A percentile compares a stretch with the other conserved stretches of the same genome.
phyloP scores from a whole-genome alignment of 1,140 invertebrate species.

The Arctopsyche grandis region DNA sequence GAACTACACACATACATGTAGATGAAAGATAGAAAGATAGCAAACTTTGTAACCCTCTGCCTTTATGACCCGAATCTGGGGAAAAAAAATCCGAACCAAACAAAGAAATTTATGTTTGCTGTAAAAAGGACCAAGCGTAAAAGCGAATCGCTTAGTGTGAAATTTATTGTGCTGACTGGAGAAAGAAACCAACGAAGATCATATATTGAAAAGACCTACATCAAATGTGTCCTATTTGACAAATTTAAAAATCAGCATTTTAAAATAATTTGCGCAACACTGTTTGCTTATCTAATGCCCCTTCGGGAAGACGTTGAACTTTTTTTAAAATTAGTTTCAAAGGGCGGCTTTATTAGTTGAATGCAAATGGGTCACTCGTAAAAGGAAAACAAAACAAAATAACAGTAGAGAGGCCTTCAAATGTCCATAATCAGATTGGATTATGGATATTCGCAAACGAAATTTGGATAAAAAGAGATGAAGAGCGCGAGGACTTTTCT shows the following conservation, averaged over 20 bases:
- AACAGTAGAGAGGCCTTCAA: too few species aligned
- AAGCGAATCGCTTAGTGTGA: slow-evolving; percentile 10
- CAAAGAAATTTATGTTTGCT: slow-evolving; percentile 12
- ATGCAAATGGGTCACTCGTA: too few species aligned
- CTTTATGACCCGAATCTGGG: slow-evolving; percentile 1
- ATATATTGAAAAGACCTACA: background rate
- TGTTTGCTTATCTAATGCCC: too few species aligned
- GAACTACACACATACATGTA: background rate
- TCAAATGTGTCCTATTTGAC: background rate
- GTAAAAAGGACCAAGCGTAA: background rate
- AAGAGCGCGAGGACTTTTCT: too few species aligned
- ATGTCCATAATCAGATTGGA: background rate
- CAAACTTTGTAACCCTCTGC: background rate
- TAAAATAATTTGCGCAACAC: too few species aligned
- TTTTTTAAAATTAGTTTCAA: too few species aligned
- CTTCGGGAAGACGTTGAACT: too few species aligned
- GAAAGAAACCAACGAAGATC: slow-evolving; percentile 1
- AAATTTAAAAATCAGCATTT: too few species aligned
- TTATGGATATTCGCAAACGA: background rate
- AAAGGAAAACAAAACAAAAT: too few species aligned
- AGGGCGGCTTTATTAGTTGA: too few species aligned
- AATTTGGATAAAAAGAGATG: background rate
- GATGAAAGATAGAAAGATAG: background rate
- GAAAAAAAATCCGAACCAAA: background rate
- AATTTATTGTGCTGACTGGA: slow-evolving; percentile 17